These are phyloP conservation scores for Lagopus muta DNA, from an alignment of 2,113 vertebrate genomes.

Conservation along the genomic window DNA sequence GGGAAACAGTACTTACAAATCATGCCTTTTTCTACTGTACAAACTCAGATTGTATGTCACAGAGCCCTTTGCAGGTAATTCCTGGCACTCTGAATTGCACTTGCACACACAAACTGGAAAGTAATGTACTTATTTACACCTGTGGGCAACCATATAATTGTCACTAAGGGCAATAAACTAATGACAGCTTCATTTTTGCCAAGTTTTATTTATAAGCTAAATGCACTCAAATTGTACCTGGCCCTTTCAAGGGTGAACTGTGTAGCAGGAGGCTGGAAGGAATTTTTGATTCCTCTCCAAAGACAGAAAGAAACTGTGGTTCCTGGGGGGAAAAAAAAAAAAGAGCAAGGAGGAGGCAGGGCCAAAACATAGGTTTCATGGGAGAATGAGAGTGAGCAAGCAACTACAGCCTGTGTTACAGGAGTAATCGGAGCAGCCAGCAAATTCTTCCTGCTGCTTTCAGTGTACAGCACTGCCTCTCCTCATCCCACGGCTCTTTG, in stretches of 20 bases:
- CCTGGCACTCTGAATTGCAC: neutral
- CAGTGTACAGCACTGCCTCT: neutral
- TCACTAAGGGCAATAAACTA: accelerated
- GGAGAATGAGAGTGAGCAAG: neutral
- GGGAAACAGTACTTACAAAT: neutral
- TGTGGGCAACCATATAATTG: neutral
- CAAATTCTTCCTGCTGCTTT: neutral
- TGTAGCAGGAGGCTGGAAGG: neutral
- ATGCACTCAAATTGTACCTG: neutral
- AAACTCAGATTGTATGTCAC: neutral
- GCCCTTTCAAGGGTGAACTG: neutral
- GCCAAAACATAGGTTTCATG: neutral
- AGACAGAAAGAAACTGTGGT: neutral
- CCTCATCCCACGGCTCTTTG: neutral
- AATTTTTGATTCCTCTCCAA: neutral
- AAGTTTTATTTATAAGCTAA: neutral
- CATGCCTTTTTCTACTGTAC: neutral
- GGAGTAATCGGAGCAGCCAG: neutral
- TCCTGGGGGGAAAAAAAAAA: neutral
- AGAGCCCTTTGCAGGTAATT: neutral
- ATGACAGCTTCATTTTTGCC: neutral
- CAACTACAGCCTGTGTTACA: neutral
- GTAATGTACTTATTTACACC: neutral
- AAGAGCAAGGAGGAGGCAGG: neutral
- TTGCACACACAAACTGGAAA: neutral